Evolutionary conservation across 2,888 invertebrate species (phyloP).

Genomic region (Hylaea fasciaria): DNA sequence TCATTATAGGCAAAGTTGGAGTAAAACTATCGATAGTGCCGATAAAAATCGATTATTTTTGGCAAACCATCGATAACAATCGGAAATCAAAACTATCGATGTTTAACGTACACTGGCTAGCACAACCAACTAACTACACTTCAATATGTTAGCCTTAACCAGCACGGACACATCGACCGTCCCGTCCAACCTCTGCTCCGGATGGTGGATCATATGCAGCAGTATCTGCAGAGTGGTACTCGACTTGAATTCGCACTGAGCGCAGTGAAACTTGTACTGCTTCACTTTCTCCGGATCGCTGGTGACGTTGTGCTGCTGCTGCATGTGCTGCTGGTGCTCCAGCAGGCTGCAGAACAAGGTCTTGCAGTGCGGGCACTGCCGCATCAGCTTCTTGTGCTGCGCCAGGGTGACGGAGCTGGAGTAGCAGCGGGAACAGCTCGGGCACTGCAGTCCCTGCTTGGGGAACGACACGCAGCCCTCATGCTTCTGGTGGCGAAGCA

Average conservation of each 20-base stretch:
- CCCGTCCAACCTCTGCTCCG: conserved; percentile 59
- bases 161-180: conserved; percentile 56
- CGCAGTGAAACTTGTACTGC: conserved; percentile 52
- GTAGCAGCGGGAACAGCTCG: too few relatives aligned
- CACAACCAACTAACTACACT: not conserved
- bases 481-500: conserved; percentile 50
- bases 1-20: too few relatives aligned
- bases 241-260: conserved; percentile 59
- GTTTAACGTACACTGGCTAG: too few relatives aligned
- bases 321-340: not conserved
- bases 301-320: not conserved
- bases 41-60: too few relatives aligned
- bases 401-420: too few relatives aligned
- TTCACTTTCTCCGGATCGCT: conserved; percentile 2
- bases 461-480: conserved; percentile 4
- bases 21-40: too few relatives aligned
- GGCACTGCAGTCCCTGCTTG: not conserved
- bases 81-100: too few relatives aligned
- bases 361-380: not conserved
- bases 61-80: too few relatives aligned
- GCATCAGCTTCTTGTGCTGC: not conserved
- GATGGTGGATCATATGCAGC: conserved; percentile 75
- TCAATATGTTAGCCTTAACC: conserved; percentile 44
- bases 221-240: conserved; percentile 55
- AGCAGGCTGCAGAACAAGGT: not conserved